Base-by-base conservation (phyloP, 2,113 vertebrate genomes). In the Sapayoa aenigma region DNA sequence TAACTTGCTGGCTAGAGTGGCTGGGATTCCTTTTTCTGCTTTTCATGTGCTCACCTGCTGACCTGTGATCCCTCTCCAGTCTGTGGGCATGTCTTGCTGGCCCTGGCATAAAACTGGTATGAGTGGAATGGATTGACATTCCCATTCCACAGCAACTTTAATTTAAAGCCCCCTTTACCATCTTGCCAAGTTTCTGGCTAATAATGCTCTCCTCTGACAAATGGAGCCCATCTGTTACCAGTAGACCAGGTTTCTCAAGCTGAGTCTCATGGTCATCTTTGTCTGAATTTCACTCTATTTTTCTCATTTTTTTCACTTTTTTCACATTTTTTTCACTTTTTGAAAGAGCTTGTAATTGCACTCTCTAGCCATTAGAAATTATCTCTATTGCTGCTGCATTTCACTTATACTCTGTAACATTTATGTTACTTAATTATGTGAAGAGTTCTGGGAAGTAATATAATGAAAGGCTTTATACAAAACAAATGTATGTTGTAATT, bases 401-500 rank as follows among this genome's bases (percentile, higher is more conserved):
- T 88, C 55, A 59, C 63, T 88, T 90, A 62, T 8, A 79, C 17
- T 10, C 18, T 56, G 25, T 37, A 90, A n/a, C 13, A 65, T 79
- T 76, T 85, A 28, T 79, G 77, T 65, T 73, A 93, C 80, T 74
- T 90, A 92, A 92, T 94, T 95, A 89, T 31, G 31, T 44, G 37
- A 81, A 63, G 67, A 42, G 71, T 92, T 95, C 63, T 91, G 91
- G 93, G 93, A 94, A 91, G 95, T 67, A 90, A 23, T 30, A 37
- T 90, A 93, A 91, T 76, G 90, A 90, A 95, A 88, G 33, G 12
- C 63, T 83, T 87, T 90, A 79, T 56, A 83, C 25, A 52, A 93
- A 90, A 68, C 6, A 95, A 95, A 92, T 7, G 72, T 92, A 90
- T 83, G 44, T 59, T 90, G 50, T 88, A 91, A 90, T 94, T 93